Evolutionary conservation across 1,140 invertebrate species (phyloP), one percentile per base, ranked within the genome.

Genomic region (Eupeodes corollae): DNA sequence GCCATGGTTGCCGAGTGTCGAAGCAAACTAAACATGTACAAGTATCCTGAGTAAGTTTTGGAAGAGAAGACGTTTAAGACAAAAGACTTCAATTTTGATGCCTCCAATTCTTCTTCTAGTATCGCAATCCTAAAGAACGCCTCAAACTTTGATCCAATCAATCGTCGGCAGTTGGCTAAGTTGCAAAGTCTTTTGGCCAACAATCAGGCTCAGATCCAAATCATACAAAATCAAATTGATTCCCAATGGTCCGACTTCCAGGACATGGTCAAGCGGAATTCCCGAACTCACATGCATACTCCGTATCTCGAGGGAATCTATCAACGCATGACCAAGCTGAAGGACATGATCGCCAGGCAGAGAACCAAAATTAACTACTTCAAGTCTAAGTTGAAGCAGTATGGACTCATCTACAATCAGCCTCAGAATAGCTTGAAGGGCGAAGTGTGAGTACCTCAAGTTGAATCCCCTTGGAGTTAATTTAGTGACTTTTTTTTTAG

Each of bases 291-390:
- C 48, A 63, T 72, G 58, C 70, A 70, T 55, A 75, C 79, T 52
- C 75, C 76, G 2, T 78, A 75, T 2, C 56, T 83, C 50, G 81
- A 84, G 57, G 73, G 76, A 21, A 75, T 84, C 5, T 84, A 82
- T 61, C 78, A 82, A 58, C 74, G 78, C 0, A 69, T 84, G 49
- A 75, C 80, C 10, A 74, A 72, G 31, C 77, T 83, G 34, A 76
- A 76, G 51, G 78, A 79, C 44, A 72, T 78, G 13, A 53, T 79
- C 3, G 69, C 72, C 14, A 69, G 75, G 41, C 77, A 80, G 46
- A 55, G 61, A 12, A 56, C 53, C 0, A 56, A 71, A 6, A 58
- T 78, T 2, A 69, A 70, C 42, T 64, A 64, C 9, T 61, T 77
- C 8, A 70, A 70, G 44, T n/a, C 53, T 0, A 62, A 54, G 42